These are phyloP conservation scores for Lasioglossum albipes DNA, from an alignment of 1,140 invertebrate species.

Conservation along the genomic window DNA sequence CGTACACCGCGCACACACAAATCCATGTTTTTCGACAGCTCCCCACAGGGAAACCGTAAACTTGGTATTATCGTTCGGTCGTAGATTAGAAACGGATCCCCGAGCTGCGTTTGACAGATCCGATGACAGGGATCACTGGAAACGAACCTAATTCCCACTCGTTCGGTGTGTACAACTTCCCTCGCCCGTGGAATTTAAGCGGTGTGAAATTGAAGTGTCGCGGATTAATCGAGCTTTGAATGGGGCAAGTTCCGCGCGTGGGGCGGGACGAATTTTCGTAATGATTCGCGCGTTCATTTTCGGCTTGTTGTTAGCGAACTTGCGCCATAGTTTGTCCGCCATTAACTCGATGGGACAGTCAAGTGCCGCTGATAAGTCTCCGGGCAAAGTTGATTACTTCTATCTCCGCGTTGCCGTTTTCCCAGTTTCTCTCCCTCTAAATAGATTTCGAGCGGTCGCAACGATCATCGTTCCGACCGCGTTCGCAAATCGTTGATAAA, in stretches of 20 bases:
- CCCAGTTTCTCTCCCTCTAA: constrained; percentile 11
- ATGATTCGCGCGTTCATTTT: constrained; percentile 37
- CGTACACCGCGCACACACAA: no score
- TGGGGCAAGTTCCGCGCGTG: constrained; percentile 16
- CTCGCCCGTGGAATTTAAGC: constrained; percentile 25
- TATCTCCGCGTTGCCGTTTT: neutral
- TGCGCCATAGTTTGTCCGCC: neutral
- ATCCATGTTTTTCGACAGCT: no score
- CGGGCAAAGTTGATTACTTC: constrained; percentile 46
- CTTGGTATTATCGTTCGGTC: neutral
- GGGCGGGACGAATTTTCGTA: constrained; percentile 2
- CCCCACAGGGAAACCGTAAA: neutral
- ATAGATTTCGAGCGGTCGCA: constrained; percentile 36
- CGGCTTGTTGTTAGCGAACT: constrained; percentile 32
- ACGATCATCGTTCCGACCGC: no score
- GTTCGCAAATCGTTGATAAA: no score
- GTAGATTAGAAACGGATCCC: neutral
- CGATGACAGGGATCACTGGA: constrained; percentile 29
- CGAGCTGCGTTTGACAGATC: constrained; percentile 36
- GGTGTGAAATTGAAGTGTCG: constrained; percentile 27
- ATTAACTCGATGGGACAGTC: constrained; percentile 35
- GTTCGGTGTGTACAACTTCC: no score
- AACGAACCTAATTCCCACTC: constrained; percentile 34
- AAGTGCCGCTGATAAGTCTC: constrained; percentile 44
- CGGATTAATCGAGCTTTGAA: constrained; percentile 42